Evolutionary conservation across 2,797 vertebrate genomes (phyloP), one percentile per base, ranked within the genome.

Genomic region (Sparidentex hasta): DNA sequence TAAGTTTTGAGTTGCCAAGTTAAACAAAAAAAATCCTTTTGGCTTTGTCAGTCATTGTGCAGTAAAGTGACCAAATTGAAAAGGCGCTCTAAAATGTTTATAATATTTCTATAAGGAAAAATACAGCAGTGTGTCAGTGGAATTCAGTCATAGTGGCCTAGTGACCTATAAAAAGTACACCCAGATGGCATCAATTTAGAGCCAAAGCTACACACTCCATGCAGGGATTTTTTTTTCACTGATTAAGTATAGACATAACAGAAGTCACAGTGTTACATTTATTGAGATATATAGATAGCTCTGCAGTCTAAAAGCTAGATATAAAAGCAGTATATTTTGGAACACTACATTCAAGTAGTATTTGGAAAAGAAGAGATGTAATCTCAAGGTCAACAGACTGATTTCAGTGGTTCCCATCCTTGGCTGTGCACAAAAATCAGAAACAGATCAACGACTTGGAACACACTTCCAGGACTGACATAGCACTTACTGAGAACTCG

Each of bases 181-280:
- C 48, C 74, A 76, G 74, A 76, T 76, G 74, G 74, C 8, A 9
- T 13, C 7, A 0, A 3, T 14, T 25, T 33, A 11, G 25, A 76
- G 57, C 65, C 74, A 69, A 27, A 43, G 66, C 6, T 33, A 33
- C 29, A 33, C 7, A 8, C 23, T 54, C 47, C 52, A 68, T 46
- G 21, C 20, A 8, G 21, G 7, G 23, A 27, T n/a, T 29, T 6
- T 23, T 25, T 25, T 65, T 65, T n/a, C 29, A 43, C 59, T 57
- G 61, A 33, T 44, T 57, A 20, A 44, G 41, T 46, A 25, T 8
- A 46, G 5, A 25, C 25, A 38, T 9, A 48, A 23, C 44, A 56
- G 13, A 38, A 46, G 41, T 48, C 21, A 17, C 11, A 41, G 29
- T 43, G 43, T 55, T 12, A 64, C 25, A 48, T 41, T 38, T 59